phyloP scores from a whole-genome alignment of 2,113 vertebrate genomes.

The Xiphophorus maculatus region DNA sequence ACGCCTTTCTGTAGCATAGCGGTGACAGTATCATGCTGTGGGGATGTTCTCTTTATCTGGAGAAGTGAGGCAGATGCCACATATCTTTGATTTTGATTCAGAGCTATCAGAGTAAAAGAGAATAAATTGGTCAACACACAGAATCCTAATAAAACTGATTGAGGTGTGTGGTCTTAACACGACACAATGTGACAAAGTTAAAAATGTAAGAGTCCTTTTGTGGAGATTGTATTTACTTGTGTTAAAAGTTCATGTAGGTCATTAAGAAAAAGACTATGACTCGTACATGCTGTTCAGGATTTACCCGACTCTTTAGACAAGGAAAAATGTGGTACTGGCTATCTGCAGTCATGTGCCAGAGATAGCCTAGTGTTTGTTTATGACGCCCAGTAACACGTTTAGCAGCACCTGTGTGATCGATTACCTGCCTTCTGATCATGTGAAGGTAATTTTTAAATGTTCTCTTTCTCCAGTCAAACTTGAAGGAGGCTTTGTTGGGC shows the following conservation, averaged over 20 bases:
- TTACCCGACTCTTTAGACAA: not conserved
- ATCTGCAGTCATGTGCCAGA: not conserved
- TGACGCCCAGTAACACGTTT: not conserved
- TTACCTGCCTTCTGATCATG: not conserved
- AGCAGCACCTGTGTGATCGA: not conserved
- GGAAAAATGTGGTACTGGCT: slow-evolving; percentile 14
- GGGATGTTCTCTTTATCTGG: no score
- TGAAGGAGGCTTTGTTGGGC: slow-evolving; percentile 71
- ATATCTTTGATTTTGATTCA: no score
- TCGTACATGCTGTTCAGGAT: not conserved
- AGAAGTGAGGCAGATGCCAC: no score
- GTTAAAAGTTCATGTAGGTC: slow-evolving; percentile 12
- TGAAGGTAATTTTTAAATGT: not conserved
- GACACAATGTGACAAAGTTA: no score
- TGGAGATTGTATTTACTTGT: slow-evolving; percentile 12
- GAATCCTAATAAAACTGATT: no score
- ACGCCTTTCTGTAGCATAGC: no score
- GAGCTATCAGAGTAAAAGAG: no score
- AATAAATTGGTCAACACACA: no score
- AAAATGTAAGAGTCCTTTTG: no score
- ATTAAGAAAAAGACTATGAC: slow-evolving; percentile 11
- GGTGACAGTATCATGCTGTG: no score
- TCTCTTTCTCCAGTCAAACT: slow-evolving; percentile 74
- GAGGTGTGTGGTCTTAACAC: no score
- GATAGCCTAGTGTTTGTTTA: slow-evolving; percentile 8